phyloP scores from a whole-genome alignment of 2,888 invertebrate genomes.

The Sarcophaga rosellei region DNA sequence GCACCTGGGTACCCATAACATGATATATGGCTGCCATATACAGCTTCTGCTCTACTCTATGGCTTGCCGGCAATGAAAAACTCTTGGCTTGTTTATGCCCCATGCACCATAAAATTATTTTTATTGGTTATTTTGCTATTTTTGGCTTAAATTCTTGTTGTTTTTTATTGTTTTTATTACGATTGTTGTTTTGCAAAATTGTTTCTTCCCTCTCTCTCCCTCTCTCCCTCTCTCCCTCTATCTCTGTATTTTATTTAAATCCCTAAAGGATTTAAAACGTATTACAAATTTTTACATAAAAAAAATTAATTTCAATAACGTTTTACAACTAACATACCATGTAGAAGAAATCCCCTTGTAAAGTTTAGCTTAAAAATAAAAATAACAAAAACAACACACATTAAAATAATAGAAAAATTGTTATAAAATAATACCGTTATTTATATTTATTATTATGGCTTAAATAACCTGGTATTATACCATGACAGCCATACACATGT shows the following conservation, averaged over 20 bases:
- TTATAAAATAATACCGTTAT: too few species aligned
- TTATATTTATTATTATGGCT: too few species aligned
- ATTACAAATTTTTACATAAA: conserved; percentile 52
- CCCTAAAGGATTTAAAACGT: conserved; percentile 60
- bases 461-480: too few species aligned
- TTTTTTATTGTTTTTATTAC: neutral
- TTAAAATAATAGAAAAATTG: neutral
- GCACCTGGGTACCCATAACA: conserved; percentile 66
- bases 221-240: neutral
- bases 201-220: neutral
- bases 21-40: conserved; percentile 61
- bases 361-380: neutral
- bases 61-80: too few species aligned
- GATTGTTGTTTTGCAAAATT: neutral
- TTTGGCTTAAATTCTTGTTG: conserved; percentile 1
- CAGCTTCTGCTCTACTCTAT: neutral
- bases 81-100: too few species aligned
- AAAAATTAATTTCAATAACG: conserved; percentile 28
- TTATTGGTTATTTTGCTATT: neutral
- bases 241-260: conserved; percentile 42
- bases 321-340: too few species aligned
- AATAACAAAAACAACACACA: too few species aligned
- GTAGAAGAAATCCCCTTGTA: neutral
- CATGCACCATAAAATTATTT: neutral
- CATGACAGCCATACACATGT: too few species aligned